Evolutionary conservation across 2,888 invertebrate species (phyloP), one percentile per base, ranked within the genome.

Genomic region (Caenorhabditis wallacei): DNA sequence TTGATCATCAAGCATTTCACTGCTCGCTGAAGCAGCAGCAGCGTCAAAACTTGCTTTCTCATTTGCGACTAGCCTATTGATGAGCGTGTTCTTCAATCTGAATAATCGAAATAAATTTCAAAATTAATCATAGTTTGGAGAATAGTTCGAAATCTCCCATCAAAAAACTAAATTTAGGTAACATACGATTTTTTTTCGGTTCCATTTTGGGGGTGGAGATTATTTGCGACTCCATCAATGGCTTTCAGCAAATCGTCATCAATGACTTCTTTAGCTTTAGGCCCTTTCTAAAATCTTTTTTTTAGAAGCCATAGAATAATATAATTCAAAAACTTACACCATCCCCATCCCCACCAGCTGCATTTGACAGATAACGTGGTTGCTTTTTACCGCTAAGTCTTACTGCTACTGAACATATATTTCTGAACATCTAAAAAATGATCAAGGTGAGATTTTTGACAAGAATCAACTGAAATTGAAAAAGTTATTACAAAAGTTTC

Each of bases 21-120:
- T 70, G 46, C 59, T 82, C 5, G 86, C 86, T 20, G 86, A 80
- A 8, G 78, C 79, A 16, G 88, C 85, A n/a, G 89, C 89, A 16
- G 74, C 75, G 18, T 85, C 69, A 70, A 85, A 89, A 18, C 87
- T 85, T 13, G 84, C 84, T 76, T 88, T 88, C 51, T 89, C 88
- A 46, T 76, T 84, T 11, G 86, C 75, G 10, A 87, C 82, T 16
- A 88, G 79, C 53, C 83, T 80, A 66, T 84, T 82, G 18, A 88
- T 75, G 18, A 88, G 71, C 16, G 86, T 85, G 53, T 81, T 84
- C 63, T 85, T 86, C 37, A 80, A 48, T 35, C 86, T 86, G 63
- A 54, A 86, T n/a, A 30, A 30, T 54, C 8, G n/a, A 22, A 10
- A 37, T 10, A 18, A 18, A 16, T 26, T 40, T 40, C n/a, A n/a